These are phyloP conservation scores for Stenichneumon culpator DNA, from an alignment of 2,888 invertebrate species.

Conservation along the genomic window DNA sequence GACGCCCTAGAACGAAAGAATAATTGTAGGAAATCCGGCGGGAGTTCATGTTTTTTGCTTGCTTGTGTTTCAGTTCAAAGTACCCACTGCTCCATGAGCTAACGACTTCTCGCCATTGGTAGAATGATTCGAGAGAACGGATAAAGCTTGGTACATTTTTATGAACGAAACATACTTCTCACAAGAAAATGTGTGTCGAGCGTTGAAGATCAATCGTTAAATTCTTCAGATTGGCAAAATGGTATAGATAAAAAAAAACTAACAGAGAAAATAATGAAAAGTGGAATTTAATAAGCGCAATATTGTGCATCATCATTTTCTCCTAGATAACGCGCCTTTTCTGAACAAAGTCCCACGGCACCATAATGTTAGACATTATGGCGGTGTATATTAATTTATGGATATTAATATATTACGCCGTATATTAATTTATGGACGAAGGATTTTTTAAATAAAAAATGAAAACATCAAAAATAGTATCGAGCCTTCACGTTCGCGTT, in stretches of 20 bases:
- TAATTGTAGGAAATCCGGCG: slow-evolving; percentile 3
- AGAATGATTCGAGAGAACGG: not conserved
- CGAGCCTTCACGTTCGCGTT: not conserved
- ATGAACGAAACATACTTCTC: not conserved
- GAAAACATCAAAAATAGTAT: not conserved
- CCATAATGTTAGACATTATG: no score
- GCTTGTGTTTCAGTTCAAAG: not conserved
- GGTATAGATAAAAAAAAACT: not conserved
- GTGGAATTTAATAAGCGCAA: not conserved
- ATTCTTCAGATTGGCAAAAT: not conserved
- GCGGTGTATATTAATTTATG: no score
- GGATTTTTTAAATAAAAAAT: not conserved
- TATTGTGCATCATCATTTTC: not conserved
- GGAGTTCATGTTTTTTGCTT: not conserved
- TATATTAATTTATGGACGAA: not conserved
- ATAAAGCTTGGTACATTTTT: not conserved
- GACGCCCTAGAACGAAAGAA: slow-evolving; percentile 14
- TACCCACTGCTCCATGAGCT: not conserved
- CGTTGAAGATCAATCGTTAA: not conserved
- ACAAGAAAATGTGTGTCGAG: not conserved
- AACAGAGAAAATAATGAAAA: not conserved
- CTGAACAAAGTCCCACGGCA: not conserved
- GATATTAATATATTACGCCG: no score
- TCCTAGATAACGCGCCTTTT: not conserved
- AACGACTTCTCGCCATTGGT: not conserved